A percentile compares a stretch with the other conserved stretches of the same genome.
phyloP scores from a whole-genome alignment of 2,113 vertebrate species.

The Tychaedon coryphoeus region DNA sequence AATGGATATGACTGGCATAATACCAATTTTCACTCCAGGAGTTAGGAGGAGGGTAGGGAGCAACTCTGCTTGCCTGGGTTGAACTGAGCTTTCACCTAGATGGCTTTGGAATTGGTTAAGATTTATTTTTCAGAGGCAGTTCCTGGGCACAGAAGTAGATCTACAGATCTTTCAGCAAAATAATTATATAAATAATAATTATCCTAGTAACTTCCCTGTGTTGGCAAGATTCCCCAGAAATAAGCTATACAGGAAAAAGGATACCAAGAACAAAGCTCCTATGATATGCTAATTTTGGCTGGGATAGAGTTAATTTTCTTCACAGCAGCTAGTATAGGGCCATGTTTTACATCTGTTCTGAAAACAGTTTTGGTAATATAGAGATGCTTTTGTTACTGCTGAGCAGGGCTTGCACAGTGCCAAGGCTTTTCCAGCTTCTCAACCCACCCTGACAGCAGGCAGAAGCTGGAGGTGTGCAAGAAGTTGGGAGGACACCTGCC shows the following conservation, averaged over 20 bases:
- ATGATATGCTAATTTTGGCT: background rate
- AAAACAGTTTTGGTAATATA: background rate
- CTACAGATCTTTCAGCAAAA: background rate
- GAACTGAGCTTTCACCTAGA: background rate
- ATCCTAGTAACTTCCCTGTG: background rate
- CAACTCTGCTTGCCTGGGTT: background rate
- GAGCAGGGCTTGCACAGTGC: background rate
- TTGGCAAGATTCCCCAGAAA: background rate
- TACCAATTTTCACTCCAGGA: background rate
- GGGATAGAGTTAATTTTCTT: background rate
- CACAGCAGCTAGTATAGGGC: background rate
- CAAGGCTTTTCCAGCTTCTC: background rate
- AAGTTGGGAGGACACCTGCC: background rate
- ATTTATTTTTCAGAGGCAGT: background rate
- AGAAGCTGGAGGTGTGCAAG: background rate
- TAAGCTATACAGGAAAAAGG: background rate
- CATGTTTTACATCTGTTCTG: background rate
- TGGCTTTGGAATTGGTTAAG: background rate
- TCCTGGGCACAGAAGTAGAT: background rate
- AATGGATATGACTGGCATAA: background rate
- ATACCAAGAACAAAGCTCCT: background rate
- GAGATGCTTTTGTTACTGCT: background rate
- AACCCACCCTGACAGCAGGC: background rate
- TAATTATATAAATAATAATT: background rate
- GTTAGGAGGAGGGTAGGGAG: background rate